Conservation (phyloP, 2,113 vertebrate species). For the Rhodinocichla rosea region DNA sequence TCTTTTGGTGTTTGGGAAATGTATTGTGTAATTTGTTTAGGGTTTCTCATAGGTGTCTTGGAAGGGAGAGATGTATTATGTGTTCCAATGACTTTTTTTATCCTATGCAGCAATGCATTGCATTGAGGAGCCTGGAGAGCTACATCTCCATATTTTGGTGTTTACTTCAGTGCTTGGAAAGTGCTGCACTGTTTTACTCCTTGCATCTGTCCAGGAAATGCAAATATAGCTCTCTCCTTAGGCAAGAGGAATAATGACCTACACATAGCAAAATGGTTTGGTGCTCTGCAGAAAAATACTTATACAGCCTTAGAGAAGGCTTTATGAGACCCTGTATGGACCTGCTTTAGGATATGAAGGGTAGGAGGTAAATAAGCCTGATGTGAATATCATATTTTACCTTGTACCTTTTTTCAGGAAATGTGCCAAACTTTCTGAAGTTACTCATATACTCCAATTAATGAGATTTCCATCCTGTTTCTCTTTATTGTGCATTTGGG, state of each 20-base stretch:
- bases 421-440: background rate
- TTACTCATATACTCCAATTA: background rate
- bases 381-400: background rate
- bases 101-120: background rate
- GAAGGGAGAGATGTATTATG: background rate
- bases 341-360: background rate
- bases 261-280: background rate
- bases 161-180: background rate
- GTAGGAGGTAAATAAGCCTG: background rate
- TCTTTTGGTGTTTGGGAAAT: slow-evolving; percentile 31
- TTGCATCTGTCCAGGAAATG: background rate
- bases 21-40: background rate
- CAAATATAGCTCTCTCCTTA: background rate
- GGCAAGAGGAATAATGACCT: background rate
- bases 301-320: background rate
- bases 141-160: background rate
- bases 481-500: background rate
- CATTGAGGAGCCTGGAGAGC: background rate
- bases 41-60: background rate
- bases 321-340: background rate
- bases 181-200: background rate
- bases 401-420: background rate
- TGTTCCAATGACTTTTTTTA: background rate
- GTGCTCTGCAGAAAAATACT: background rate
- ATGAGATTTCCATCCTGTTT: background rate